Base-by-base conservation (phyloP, 2,888 invertebrate genomes). In the Esperia sulphurella region DNA sequence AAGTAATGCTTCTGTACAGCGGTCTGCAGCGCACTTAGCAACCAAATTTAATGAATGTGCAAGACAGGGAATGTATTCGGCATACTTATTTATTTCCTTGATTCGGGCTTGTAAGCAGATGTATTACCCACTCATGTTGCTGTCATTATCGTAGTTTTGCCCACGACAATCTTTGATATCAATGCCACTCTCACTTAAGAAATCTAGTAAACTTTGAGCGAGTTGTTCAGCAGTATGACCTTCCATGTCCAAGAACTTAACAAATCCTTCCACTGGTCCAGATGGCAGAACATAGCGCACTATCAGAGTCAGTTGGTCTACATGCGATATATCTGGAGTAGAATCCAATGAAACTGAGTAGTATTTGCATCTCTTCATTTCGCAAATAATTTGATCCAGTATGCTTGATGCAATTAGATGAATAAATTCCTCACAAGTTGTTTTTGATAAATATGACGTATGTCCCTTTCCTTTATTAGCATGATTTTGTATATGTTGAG, bases 341-440 rank as follows among this genome's bases (percentile, higher is more conserved):
- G 56, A 58, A 33, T 68, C 62, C 31, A 68, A 56, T 45, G 53
- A 53, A 45, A 62, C 51, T 55, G 63, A 53, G 29, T 31, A 57
- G 53, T 47, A 41, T 45, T 58, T 63, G 39, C 50, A 53, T 54
- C 45, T 50, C 55, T 54, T 63, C 46, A 71, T 41, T 62, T 70
- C 64, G 39, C 54, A 49, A 9, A 65, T 33, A 55, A 68, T 65
- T 38, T 21, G 55, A 55, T 58, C 41, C 6, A 50, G 38, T 12
- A 65, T 58, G 44, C 60, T 55, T 46, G 61, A 44, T 53, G 53
- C 61, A 61, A 72, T 70, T 50, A 68, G 39, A 8, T 63, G 49
- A 58, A 66, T 64, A 55, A 71, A 66, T 54, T 71, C 64, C 45
- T 68, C 59, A 55, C 66, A 65, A 14, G 61, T 70, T 50, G 55